Conservation (phyloP, 2,888 invertebrate species). For the Hesperia comma region DNA sequence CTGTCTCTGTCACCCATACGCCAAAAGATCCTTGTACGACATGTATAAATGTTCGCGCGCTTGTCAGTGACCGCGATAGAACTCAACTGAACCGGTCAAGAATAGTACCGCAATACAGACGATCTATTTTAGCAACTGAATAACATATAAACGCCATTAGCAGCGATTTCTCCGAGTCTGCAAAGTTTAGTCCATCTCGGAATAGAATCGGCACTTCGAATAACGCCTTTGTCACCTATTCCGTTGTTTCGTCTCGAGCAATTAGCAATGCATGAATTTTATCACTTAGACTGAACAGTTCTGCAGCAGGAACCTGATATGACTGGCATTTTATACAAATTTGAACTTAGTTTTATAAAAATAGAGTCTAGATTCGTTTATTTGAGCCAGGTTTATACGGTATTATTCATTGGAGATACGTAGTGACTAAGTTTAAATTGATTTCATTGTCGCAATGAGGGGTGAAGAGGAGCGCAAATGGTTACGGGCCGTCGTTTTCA, state of each 20-base stretch:
- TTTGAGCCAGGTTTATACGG: background rate
- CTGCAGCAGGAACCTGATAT: background rate
- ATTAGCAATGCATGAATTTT: constrained; percentile 50
- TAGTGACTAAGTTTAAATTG: constrained; percentile 44
- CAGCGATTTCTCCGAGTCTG: constrained; percentile 8
- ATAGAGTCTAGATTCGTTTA: background rate
- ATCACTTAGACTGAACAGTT: constrained; percentile 27
- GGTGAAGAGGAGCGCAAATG: constrained; percentile 42
- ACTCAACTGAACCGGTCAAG: no score
- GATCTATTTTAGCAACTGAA: no score
- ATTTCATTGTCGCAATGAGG: constrained; percentile 45
- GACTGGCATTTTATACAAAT: background rate
- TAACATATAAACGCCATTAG: no score
- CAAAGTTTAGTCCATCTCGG: constrained; percentile 21
- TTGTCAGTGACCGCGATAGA: no score
- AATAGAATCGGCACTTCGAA: constrained; percentile 26
- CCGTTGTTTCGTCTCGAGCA: constrained; percentile 41
- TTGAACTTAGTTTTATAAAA: background rate
- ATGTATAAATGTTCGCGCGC: no score
- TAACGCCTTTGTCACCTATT: constrained; percentile 34
- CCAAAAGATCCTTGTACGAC: no score
- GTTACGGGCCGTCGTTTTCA: constrained; percentile 13
- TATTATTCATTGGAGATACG: background rate
- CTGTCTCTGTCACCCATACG: no score
- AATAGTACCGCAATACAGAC: no score